Conservation (phyloP, 2,113 vertebrate genomes). For the Laticauda laticaudata region DNA sequence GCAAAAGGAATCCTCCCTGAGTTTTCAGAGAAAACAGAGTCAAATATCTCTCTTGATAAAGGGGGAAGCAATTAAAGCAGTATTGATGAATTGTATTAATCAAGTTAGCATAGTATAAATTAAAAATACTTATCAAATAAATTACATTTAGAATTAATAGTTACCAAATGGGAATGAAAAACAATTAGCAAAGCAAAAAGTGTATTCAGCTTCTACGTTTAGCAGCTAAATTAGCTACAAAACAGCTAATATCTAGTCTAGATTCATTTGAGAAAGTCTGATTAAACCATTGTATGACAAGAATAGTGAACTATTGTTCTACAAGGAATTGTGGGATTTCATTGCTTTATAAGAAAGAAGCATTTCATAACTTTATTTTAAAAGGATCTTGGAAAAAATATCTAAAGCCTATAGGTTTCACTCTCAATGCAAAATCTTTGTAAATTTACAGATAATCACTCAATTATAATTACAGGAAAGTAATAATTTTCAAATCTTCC, state of each 20-base stretch:
- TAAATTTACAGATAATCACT: neutral
- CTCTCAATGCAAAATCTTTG: neutral
- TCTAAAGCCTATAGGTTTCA: neutral
- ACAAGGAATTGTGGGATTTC: neutral
- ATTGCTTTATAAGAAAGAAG: neutral
- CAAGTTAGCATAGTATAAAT: too few species aligned
- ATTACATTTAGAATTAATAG: too few species aligned
- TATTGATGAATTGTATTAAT: too few species aligned
- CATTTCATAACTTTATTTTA: neutral
- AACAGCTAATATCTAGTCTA: neutral
- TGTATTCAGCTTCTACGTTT: neutral
- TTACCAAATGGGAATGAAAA: neutral
- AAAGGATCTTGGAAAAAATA: neutral
- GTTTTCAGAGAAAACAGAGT: too few species aligned
- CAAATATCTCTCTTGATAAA: too few species aligned
- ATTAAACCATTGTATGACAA: neutral
- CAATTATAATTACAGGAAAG: neutral
- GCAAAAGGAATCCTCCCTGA: too few species aligned
- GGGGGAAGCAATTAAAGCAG: too few species aligned
- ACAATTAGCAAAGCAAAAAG: neutral
- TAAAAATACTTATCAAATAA: too few species aligned
- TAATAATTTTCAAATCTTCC: neutral
- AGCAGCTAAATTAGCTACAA: neutral
- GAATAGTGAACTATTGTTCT: neutral
- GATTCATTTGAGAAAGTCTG: neutral